These are phyloP conservation scores for Cryptus viduatorius DNA, from an alignment of 2,888 invertebrate genomes.

Conservation along the genomic window DNA sequence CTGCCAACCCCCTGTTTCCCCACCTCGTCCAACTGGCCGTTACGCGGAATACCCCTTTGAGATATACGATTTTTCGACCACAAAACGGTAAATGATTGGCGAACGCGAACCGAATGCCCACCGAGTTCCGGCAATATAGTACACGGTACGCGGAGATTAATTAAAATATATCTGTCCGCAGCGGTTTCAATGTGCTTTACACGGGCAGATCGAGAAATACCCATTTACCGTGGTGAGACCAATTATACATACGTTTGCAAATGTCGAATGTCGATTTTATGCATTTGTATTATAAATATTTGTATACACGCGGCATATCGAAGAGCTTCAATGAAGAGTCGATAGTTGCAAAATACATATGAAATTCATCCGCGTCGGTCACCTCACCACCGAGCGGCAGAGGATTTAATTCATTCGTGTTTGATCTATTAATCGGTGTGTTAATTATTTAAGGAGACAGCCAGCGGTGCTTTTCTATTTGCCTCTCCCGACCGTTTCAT, in stretches of 20 bases:
- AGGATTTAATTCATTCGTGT: conserved; percentile 41
- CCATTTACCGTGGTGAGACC: not conserved
- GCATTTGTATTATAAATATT: not conserved
- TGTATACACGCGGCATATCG: not conserved
- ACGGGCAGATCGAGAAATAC: not conserved
- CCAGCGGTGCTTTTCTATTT: no score
- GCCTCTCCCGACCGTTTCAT: no score
- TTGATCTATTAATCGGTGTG: conserved; percentile 62
- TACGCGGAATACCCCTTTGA: not conserved
- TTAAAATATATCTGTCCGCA: conserved; percentile 18
- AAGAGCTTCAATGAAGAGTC: not conserved
- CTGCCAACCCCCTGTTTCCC: not conserved
- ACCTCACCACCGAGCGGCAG: no score
- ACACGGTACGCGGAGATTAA: not conserved
- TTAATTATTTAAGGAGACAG: conserved; percentile 38
- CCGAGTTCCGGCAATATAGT: not conserved
- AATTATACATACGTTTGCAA: no score
- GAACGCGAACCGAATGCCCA: not conserved
- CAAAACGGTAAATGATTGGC: conserved; percentile 59
- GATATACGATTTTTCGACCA: conserved; percentile 49
- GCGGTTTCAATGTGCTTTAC: not conserved
- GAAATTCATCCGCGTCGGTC: conserved; percentile 9
- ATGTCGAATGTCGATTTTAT: no score
- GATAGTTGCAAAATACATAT: not conserved
- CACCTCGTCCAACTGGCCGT: not conserved